These are phyloP conservation scores for Drosophila rubida DNA, from an alignment of 2,888 invertebrate species.

Conservation along the genomic window DNA sequence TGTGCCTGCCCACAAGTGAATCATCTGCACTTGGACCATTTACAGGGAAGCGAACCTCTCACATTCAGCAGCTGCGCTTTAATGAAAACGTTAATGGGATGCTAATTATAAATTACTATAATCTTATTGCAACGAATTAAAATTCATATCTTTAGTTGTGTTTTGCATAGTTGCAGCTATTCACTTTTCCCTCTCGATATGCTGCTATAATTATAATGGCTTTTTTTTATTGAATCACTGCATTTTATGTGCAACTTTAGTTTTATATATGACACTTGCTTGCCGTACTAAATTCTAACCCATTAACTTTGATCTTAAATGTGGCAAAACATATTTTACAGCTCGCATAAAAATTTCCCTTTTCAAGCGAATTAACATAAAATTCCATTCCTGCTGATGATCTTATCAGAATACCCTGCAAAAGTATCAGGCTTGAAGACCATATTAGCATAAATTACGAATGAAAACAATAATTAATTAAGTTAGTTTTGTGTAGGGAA, in stretches of 20 bases:
- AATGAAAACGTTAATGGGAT: neutral
- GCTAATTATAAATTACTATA: too few species aligned
- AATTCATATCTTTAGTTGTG: too few species aligned
- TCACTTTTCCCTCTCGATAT: neutral
- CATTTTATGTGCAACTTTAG: constrained; percentile 13
- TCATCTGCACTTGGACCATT: constrained; percentile 17
- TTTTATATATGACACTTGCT: constrained; percentile 32
- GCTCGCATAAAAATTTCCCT: constrained; percentile 45
- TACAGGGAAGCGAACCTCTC: neutral
- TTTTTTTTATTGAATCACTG: neutral
- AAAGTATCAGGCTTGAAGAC: neutral
- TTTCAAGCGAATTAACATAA: constrained; percentile 53
- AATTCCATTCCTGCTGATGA: constrained; percentile 44
- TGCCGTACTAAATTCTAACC: neutral
- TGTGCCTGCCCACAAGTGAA: constrained; percentile 21
- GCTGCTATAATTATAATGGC: neutral
- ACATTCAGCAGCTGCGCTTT: neutral
- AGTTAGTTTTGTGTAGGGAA: too few species aligned
- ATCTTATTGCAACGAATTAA: too few species aligned
- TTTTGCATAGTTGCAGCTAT: neutral
- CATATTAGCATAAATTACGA: too few species aligned
- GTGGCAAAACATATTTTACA: constrained; percentile 62
- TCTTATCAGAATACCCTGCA: constrained; percentile 13
- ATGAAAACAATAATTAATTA: too few species aligned
- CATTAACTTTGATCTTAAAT: constrained; percentile 40